A percentile compares a stretch with the other conserved stretches of the same genome.
Evolutionary conservation across 2,797 vertebrate species (phyloP).

Genomic region (Dromococcyx pavoninus): DNA sequence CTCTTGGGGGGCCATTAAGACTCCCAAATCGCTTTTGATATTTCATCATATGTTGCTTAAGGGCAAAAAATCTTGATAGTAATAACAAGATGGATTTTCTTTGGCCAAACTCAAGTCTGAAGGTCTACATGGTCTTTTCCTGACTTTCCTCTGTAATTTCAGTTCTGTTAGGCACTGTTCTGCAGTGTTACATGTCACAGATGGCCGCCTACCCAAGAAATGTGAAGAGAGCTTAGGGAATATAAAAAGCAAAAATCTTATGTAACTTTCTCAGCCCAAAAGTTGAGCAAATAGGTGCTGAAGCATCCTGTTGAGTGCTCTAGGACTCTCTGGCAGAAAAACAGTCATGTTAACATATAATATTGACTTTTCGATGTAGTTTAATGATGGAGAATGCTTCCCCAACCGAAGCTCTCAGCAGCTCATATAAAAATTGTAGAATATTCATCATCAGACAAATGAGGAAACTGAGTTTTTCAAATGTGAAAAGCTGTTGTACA

Average conservation of each 20-base stretch:
- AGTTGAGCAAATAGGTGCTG: constrained; percentile 32
- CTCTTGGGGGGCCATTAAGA: not conserved
- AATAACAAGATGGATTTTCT: not conserved
- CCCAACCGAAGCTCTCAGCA: not conserved
- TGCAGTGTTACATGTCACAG: constrained; percentile 11
- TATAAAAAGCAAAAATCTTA: constrained; percentile 51
- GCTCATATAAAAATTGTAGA: not conserved
- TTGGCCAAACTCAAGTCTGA: not conserved
- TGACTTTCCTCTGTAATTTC: not conserved
- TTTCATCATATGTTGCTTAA: not conserved
- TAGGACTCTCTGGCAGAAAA: not conserved
- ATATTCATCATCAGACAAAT: not conserved
- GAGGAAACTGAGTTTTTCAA: not conserved
- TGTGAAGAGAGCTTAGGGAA: constrained; percentile 6
- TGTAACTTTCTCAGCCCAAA: constrained; percentile 25
- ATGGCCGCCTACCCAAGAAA: constrained; percentile 45
- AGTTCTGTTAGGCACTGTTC: constrained; percentile 20
- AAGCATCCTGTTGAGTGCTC: constrained; percentile 8
- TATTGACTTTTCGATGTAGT: not conserved
- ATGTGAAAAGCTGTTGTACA: not conserved
- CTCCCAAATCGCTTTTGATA: not conserved
- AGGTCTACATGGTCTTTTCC: not conserved
- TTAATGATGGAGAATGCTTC: not conserved
- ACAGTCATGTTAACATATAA: not conserved
- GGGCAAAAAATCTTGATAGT: not conserved